phyloP scores from a whole-genome alignment of 2,797 vertebrate species.

The Apodemus agrarius region DNA sequence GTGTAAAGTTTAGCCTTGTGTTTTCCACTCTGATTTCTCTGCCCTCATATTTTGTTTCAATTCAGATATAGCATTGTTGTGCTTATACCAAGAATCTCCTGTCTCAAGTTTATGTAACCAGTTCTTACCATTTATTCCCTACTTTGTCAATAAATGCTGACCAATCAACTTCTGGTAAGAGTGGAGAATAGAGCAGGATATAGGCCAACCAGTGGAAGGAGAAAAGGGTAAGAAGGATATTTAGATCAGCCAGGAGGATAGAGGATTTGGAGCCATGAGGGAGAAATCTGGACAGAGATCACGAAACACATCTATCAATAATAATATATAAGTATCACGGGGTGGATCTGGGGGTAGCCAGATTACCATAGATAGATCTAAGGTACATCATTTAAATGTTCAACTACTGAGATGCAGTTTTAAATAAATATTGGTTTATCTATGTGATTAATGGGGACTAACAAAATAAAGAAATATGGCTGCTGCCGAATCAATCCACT shows the following conservation, averaged over 20 bases:
- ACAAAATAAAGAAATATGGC: neutral
- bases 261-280: neutral
- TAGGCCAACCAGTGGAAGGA: neutral
- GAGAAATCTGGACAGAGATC: neutral
- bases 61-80: neutral
- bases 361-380: neutral
- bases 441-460: neutral
- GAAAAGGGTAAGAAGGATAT: neutral
- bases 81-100: neutral
- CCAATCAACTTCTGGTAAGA: neutral
- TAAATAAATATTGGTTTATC: neutral
- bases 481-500: neutral
- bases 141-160: neutral
- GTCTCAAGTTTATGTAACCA: neutral
- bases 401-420: neutral
- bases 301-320: neutral
- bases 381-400: neutral
- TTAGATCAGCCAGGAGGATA: neutral
- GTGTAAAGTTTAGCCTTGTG: no score
- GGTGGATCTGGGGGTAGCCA: neutral
- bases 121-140: neutral
- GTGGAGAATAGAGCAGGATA: neutral
- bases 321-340: neutral
- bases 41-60: neutral
- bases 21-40: neutral